Evolutionary conservation across 2,888 invertebrate genomes (phyloP).

Genomic region (Lithosia quadra): DNA sequence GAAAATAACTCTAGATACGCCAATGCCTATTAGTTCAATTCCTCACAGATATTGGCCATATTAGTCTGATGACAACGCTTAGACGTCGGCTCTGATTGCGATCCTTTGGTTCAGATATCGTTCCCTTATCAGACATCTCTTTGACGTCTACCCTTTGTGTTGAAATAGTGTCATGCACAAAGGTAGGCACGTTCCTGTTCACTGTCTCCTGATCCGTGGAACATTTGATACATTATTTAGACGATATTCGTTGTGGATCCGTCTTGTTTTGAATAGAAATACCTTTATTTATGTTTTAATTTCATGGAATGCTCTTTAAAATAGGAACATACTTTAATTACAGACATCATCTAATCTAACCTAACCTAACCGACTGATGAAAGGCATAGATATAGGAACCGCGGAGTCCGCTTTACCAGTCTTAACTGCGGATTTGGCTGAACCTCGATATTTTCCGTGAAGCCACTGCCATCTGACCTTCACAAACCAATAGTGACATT

Average conservation of each 20-base stretch:
- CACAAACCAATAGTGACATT: too few species aligned
- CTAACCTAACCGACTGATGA: too few species aligned
- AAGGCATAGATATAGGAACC: too few species aligned
- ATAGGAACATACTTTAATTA: too few species aligned
- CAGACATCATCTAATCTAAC: too few species aligned
- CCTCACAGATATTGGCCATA: not conserved
- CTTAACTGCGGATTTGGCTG: too few species aligned
- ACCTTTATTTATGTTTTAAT: not conserved
- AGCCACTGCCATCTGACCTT: too few species aligned
- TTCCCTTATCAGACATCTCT: conserved; percentile 15
- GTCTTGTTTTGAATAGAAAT: not conserved
- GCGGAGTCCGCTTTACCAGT: too few species aligned
- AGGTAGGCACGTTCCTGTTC: conserved; percentile 20
- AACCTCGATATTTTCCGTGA: too few species aligned
- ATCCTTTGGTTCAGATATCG: conserved; percentile 11
- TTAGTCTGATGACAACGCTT: not conserved
- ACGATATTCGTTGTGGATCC: not conserved
- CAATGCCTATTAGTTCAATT: not conserved
- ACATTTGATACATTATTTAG: not conserved
- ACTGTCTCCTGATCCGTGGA: not conserved
- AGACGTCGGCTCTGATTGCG: not conserved
- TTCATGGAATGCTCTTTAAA: too few species aligned
- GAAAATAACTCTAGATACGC: too few species aligned
- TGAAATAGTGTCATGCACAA: conserved; percentile 13
- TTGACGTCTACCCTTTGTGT: conserved; percentile 16